Conservation (phyloP, 2,888 invertebrate genomes). For the Xestia rhomboidea region DNA sequence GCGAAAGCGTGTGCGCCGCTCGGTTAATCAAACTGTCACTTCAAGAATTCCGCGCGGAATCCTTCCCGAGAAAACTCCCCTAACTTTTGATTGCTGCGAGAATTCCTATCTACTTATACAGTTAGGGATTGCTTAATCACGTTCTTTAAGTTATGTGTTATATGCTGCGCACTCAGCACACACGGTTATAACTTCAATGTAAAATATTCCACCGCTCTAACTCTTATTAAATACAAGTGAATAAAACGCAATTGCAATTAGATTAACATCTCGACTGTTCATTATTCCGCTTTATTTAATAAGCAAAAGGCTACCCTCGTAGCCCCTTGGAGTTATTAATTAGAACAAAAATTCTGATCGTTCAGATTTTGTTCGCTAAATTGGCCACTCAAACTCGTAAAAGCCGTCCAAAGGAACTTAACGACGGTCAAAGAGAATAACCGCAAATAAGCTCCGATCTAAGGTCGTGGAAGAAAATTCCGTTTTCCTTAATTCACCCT, state of each 20-base stretch:
- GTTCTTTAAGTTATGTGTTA: slow-evolving; percentile 75
- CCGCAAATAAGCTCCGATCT: slow-evolving; percentile 90
- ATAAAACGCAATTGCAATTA: slow-evolving; percentile 76
- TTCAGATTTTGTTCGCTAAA: slow-evolving; percentile 89
- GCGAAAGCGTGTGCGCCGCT: slow-evolving; percentile 87
- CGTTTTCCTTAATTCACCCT: slow-evolving; percentile 89
- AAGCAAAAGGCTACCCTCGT: slow-evolving; percentile 82
- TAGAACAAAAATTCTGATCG: slow-evolving; percentile 90
- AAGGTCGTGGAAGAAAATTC: slow-evolving; percentile 87
- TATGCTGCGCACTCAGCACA: slow-evolving; percentile 67
- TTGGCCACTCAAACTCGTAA: slow-evolving; percentile 90
- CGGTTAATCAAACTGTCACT: slow-evolving; percentile 91
- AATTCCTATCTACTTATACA: slow-evolving; percentile 86
- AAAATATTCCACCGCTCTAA: slow-evolving; percentile 45
- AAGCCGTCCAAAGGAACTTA: slow-evolving; percentile 89
- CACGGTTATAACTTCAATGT: slow-evolving; percentile 56
- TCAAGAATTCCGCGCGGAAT: slow-evolving; percentile 90
- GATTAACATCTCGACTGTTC: slow-evolving; percentile 78
- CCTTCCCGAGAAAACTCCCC: slow-evolving; percentile 87
- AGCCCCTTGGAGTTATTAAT: slow-evolving; percentile 87
- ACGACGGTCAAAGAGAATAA: slow-evolving; percentile 91
- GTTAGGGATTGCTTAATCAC: slow-evolving; percentile 87
- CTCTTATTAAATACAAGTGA: slow-evolving; percentile 60
- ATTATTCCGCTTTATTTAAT: slow-evolving; percentile 85
- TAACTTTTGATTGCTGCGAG: slow-evolving; percentile 89